Evolutionary conservation across 2,888 invertebrate genomes (phyloP).

Genomic region (Sminthurides aquaticus): DNA sequence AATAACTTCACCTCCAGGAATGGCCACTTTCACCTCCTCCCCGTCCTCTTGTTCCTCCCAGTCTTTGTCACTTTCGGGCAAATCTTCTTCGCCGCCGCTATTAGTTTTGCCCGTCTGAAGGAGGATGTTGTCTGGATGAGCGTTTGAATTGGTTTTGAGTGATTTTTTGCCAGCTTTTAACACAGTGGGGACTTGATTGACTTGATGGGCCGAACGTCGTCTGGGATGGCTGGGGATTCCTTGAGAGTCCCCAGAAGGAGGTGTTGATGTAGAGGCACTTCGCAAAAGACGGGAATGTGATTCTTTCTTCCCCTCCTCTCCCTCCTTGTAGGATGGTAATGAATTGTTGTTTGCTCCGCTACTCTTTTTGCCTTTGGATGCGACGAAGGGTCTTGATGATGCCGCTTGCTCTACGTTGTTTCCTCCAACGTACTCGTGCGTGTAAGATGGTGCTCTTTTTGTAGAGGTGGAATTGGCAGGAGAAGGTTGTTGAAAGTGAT

Average conservation of each 20-base stretch:
- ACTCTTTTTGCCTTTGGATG: neutral
- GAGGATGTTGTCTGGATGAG: neutral
- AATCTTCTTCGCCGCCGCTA: too few relatives aligned
- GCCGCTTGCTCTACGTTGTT: neutral
- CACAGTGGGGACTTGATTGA: neutral
- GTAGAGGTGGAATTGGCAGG: neutral
- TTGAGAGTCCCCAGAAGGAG: neutral
- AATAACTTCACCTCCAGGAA: too few relatives aligned
- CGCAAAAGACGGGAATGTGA: neutral
- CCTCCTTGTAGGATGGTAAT: neutral
- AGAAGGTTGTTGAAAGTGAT: neutral
- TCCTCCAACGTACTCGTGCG: neutral
- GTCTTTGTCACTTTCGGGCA: neutral
- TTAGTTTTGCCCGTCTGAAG: too few relatives aligned
- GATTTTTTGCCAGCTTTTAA: neutral
- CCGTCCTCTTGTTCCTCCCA: neutral
- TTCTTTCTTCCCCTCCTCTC: neutral
- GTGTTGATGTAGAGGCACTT: neutral
- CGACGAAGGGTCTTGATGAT: neutral
- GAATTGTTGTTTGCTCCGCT: neutral
- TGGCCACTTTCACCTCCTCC: too few relatives aligned
- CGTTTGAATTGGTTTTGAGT: neutral
- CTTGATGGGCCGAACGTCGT: neutral
- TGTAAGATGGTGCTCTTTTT: neutral
- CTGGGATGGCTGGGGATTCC: neutral